Conservation (phyloP, 2,113 vertebrate species). For the Ictalurus punctatus region DNA sequence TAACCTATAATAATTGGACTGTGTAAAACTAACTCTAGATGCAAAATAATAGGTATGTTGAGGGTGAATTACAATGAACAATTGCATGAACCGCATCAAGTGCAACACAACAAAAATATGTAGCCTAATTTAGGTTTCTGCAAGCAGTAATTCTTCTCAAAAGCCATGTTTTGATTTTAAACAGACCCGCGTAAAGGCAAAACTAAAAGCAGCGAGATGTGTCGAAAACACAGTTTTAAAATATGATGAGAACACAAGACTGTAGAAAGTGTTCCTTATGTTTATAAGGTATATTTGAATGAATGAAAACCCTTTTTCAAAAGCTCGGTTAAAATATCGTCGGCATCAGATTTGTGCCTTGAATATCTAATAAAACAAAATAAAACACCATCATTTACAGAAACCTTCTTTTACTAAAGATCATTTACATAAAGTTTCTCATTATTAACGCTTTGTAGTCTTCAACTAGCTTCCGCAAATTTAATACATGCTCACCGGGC, state of each 20-base stretch:
- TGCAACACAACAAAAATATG: not conserved
- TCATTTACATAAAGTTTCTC: not conserved
- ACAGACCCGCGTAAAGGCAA: not conserved
- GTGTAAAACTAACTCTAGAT: too few relatives aligned
- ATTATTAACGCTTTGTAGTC: not conserved
- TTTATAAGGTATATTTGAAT: not conserved
- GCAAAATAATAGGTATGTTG: not conserved
- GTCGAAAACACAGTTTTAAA: not conserved
- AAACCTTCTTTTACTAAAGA: not conserved
- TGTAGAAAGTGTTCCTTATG: not conserved
- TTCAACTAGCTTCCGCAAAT: not conserved
- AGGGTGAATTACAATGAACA: not conserved
- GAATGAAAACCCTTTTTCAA: not conserved
- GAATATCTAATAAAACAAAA: not conserved
- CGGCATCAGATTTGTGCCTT: not conserved
- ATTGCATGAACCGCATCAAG: not conserved
- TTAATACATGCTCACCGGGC: not conserved
- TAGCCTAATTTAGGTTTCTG: not conserved
- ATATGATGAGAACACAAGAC: not conserved
- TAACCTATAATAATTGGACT: too few relatives aligned
- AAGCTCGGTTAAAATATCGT: not conserved
- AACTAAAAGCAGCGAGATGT: not conserved
- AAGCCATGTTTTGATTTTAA: not conserved
- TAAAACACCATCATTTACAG: not conserved
- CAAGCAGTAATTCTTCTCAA: not conserved